Conservation (phyloP, 2,888 invertebrate species). For the Fragum whitleyi region DNA sequence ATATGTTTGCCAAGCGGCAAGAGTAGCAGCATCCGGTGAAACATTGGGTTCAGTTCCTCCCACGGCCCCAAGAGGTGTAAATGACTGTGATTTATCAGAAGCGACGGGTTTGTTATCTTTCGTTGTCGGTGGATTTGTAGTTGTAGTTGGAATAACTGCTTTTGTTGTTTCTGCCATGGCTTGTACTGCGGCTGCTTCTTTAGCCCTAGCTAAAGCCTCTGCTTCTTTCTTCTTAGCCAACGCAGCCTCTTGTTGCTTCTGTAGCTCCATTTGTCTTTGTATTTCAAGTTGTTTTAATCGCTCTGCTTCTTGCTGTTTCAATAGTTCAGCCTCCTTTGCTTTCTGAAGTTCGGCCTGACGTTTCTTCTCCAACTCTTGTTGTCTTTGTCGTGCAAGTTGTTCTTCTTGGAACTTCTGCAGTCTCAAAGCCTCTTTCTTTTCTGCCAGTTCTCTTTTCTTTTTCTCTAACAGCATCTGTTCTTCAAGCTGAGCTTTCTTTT, state of each 20-base stretch:
- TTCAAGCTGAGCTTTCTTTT: slow-evolving; percentile 17
- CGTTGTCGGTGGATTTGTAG: background rate
- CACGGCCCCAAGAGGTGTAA: slow-evolving; percentile 49
- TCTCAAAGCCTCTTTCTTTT: slow-evolving; percentile 9
- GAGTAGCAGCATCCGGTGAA: slow-evolving; percentile 40
- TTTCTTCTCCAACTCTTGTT: slow-evolving; percentile 27
- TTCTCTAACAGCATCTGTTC: slow-evolving; percentile 19
- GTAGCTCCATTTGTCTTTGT: slow-evolving; percentile 12
- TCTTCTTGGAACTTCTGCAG: background rate
- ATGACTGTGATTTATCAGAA: slow-evolving; percentile 28
- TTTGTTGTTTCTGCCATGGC: background rate
- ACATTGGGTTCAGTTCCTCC: slow-evolving; percentile 32
- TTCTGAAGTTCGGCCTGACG: slow-evolving; percentile 21
- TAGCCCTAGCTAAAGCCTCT: background rate
- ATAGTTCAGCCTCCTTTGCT: slow-evolving; percentile 14
- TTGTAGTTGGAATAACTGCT: background rate
- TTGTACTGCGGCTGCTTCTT: slow-evolving; percentile 21
- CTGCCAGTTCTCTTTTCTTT: slow-evolving; percentile 17
- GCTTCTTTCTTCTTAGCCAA: slow-evolving; percentile 16
- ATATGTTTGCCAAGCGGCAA: slow-evolving; percentile 52
- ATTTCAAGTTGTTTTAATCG: background rate
- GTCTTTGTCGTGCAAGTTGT: background rate
- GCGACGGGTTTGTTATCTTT: background rate
- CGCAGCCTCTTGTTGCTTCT: slow-evolving; percentile 15
- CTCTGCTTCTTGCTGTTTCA: slow-evolving; percentile 27